A percentile compares a stretch with the other conserved stretches of the same genome.
Conservation (phyloP, 2,113 vertebrate species). For the Glaucomys volans region DNA sequence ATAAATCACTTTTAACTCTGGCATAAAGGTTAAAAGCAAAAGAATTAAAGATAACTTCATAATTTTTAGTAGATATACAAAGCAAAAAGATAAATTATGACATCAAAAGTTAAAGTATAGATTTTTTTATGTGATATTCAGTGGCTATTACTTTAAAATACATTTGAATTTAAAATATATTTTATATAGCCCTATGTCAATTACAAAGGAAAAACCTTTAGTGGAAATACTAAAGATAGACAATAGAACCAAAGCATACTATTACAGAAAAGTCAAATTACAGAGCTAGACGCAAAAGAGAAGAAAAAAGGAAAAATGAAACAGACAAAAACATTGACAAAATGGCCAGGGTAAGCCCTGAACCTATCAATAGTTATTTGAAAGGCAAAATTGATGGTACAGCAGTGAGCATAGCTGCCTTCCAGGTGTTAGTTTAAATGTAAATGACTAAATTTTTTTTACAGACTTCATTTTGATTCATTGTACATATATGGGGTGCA, state of each 20-base stretch:
- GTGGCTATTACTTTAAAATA: neutral
- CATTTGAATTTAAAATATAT: neutral
- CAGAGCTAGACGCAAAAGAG: neutral
- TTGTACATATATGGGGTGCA: no score
- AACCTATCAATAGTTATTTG: no score
- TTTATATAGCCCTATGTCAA: neutral
- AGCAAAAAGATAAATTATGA: no score
- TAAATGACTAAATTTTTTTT: no score
- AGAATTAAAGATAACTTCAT: neutral
- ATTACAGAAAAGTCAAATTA: neutral
- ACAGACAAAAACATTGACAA: neutral
- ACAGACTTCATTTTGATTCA: no score
- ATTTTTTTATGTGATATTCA: neutral
- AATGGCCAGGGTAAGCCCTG: slow-evolving; percentile 79
- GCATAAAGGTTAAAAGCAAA: neutral
- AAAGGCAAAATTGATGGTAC: slow-evolving; percentile 82
- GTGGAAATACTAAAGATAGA: neutral
- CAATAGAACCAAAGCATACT: neutral
- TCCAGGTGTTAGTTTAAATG: slow-evolving; percentile 57
- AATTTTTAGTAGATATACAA: neutral
- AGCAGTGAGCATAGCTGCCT: slow-evolving; percentile 89
- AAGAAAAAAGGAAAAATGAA: neutral
- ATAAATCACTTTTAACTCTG: neutral
- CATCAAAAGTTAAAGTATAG: neutral
- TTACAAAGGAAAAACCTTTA: neutral